Evolutionary conservation across 1,140 invertebrate species (phyloP), one percentile per base, ranked within the genome.

Genomic region (Micrasema longulum): DNA sequence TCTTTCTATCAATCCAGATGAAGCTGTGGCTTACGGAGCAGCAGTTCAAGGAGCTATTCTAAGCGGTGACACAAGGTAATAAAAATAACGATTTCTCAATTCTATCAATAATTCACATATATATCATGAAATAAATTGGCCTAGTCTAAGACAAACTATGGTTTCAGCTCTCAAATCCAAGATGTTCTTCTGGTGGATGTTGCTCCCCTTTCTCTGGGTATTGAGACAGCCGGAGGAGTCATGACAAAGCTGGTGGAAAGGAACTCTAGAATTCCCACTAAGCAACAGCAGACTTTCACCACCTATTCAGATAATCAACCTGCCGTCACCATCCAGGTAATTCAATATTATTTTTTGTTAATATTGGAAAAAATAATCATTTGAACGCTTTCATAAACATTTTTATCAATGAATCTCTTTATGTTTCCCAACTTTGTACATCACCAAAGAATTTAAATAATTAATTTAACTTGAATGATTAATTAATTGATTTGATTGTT

Each of bases 1-100:
- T 76, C 85, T 93, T 22, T 91, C 89, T 9, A 93, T 92, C 36
- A 93, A 93, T 78, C 93, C 93, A 3, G 93, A 95, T 77, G 93
- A 95, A 80, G 90, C 90, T 2, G 89, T 91, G 2, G 90, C 90
- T 3, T 91, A 91, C 74, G 90, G 90, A 4, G 90, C 90, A 5
- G 90, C 92, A 2, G 89, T 93, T 0, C 92, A 96, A 78, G 94
- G 94, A 43, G 91, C 91, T 12, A 91, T 92, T 70, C 78, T 93
- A 0, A 88, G 84, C 1, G 91, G 91, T 16, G 88, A 91, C 79
- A 86, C 85, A 47, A 76, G 74, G 74, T 73, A 66, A 48, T 20
- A 31, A 7, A 31, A n/a, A n/a, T n/a, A n/a, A n/a, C n/a, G n/a
- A n/a, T n/a, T n/a, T n/a, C n/a, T n/a, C n/a, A n/a, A n/a, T n/a